Percentiles rank a stretch among this genome's conserved stretches.
Conservation (phyloP, 2,797 vertebrate genomes). For the Hippopotamyrus pictus region DNA sequence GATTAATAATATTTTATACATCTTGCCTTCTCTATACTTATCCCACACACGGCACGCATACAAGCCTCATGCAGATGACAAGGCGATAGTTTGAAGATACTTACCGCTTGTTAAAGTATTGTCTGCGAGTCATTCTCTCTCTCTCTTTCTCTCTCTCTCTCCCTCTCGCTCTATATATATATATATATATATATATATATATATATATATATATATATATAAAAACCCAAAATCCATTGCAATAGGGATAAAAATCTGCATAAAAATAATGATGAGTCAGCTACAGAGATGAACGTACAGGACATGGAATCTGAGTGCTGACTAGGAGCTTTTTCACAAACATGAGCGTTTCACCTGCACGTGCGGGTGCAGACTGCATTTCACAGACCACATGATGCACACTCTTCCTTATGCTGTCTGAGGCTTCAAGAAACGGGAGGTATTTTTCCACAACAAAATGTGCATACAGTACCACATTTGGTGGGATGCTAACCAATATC, state of each 20-base stretch:
- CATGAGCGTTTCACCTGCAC: neutral
- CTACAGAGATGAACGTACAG: neutral
- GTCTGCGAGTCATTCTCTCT: no score
- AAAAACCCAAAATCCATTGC: neutral
- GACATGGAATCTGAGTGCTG: neutral
- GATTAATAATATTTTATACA: neutral
- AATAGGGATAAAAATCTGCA: neutral
- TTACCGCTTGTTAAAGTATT: neutral
- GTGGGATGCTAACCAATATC: neutral
- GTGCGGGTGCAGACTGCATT: neutral
- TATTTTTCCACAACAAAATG: neutral
- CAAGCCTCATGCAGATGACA: neutral
- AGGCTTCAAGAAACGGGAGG: neutral
- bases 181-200: no score
- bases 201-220: no score
- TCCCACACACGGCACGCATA: neutral
- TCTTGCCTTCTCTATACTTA: neutral
- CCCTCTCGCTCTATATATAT: no score
- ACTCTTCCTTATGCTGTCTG: neutral
- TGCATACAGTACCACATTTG: neutral
- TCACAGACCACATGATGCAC: neutral
- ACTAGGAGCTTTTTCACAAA: neutral
- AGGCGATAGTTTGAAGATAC: neutral
- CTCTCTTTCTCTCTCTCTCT: no score
- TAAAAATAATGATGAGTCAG: neutral